Base-by-base conservation (phyloP, 1,140 invertebrate species). In the Platorchestia sp. region DNA sequence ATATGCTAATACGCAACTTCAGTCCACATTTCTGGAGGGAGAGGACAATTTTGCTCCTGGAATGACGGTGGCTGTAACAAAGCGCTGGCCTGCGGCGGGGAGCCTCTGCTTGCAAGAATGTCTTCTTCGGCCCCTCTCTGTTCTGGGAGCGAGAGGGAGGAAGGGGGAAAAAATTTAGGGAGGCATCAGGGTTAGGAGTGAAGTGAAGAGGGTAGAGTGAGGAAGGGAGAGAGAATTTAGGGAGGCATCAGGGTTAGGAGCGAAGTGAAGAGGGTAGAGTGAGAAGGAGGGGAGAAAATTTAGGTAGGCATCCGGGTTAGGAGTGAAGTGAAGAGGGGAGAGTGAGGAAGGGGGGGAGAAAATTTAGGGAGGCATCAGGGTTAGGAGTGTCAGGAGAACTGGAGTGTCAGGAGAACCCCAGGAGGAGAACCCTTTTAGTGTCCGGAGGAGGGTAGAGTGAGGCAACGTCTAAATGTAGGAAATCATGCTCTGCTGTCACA, bases 1-100 rank as follows among this genome's bases (percentile, higher is more conserved):
- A 93, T 93, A 93, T 93, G 91, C 91, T 93, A 93, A 93, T 93
- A 93, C 91, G 91, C 91, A 93, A 93, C 91, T 93, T 93, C 91
- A 40, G 44, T 45, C 91, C 91, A 45, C 45, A 44, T n/a, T 93
- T 93, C 45, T 44, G 91, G 43, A 45, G 45, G 91, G 45, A 47
- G 45, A 93, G 91, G 43, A 93, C 91, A 93, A 93, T 93, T 93
- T 93, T 45, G 41, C 91, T 44, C 19, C 45, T 93, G 44, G 43
- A 93, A 93, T 93, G 36, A 44, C 87, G 87, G 41, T 42, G 59
- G 59, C 43, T 89, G 36, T 89, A 42, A 89, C 87, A 89, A 89
- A 89, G 87, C 87, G 41, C 41, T 42, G 3, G 87, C 87, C 87
- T 41, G n/a, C n/a, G 87, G 87, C 87, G 41, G 87, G 3, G 43